Conservation (phyloP, 2,113 vertebrate species). For the Haemorhous mexicanus region DNA sequence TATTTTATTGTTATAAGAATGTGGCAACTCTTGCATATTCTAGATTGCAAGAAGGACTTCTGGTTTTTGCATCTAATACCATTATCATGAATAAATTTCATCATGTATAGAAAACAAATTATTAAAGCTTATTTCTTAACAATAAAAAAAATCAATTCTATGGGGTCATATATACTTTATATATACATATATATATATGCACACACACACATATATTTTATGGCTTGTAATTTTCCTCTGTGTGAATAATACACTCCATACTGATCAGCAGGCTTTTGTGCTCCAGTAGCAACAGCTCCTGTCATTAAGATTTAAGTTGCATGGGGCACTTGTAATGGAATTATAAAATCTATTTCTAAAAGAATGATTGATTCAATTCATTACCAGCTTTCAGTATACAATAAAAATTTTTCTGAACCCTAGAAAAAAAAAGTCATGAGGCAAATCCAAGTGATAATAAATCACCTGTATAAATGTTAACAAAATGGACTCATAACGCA, state of each 20-base stretch:
- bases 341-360: constrained; percentile 50
- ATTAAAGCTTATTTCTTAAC: not conserved
- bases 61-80: not conserved
- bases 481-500: not conserved
- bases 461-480: constrained; percentile 7
- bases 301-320: constrained; percentile 27
- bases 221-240: not conserved
- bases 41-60: not conserved
- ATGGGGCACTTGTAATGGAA: not conserved
- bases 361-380: constrained; percentile 29
- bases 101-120: not conserved
- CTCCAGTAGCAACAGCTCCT: not conserved
- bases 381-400: constrained; percentile 10
- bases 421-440: not conserved
- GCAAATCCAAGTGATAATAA: constrained; percentile 7
- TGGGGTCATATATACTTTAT: not conserved
- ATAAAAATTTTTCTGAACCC: not conserved
- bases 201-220: not conserved
- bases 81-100: not conserved
- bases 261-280: not conserved
- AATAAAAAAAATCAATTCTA: not conserved
- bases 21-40: not conserved
- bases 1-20: not conserved
- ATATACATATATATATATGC: too few relatives aligned
- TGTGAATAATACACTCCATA: not conserved